phyloP scores from a whole-genome alignment of 2,113 vertebrate species.

The Nyctibius bracteatus region DNA sequence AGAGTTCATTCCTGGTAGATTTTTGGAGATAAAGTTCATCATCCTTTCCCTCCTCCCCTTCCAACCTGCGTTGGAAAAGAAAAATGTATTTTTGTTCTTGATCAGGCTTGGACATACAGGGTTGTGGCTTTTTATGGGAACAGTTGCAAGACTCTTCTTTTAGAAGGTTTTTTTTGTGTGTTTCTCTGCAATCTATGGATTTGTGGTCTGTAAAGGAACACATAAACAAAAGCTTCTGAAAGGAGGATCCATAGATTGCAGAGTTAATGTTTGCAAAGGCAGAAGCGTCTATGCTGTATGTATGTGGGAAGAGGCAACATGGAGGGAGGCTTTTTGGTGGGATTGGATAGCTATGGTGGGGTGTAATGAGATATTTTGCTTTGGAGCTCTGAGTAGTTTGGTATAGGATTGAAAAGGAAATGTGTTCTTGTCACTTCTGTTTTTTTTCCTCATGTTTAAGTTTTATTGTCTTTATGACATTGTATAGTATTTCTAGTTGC shows the following conservation, averaged over 20 bases:
- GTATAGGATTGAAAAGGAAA: background rate
- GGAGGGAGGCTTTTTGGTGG: background rate
- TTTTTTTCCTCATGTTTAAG: background rate
- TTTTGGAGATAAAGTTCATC: background rate
- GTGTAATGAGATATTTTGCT: background rate
- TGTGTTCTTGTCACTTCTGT: background rate
- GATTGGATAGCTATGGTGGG: background rate
- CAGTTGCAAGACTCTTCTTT: background rate
- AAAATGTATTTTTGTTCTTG: background rate
- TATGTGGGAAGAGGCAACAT: background rate
- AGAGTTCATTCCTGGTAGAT: background rate
- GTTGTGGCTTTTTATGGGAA: background rate
- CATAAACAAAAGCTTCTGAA: background rate
- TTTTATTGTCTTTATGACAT: background rate
- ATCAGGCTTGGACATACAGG: background rate
- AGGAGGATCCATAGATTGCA: background rate
- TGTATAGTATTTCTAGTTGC: background rate
- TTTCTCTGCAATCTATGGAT: background rate
- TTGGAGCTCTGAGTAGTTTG: background rate
- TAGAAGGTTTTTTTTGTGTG: background rate
- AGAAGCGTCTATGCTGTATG: background rate
- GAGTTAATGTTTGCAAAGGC: background rate
- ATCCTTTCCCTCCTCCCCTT: background rate
- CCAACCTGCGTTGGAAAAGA: background rate
- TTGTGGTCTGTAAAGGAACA: background rate